Conservation (phyloP, 2,113 vertebrate genomes). For the Baryphthengus martii region DNA sequence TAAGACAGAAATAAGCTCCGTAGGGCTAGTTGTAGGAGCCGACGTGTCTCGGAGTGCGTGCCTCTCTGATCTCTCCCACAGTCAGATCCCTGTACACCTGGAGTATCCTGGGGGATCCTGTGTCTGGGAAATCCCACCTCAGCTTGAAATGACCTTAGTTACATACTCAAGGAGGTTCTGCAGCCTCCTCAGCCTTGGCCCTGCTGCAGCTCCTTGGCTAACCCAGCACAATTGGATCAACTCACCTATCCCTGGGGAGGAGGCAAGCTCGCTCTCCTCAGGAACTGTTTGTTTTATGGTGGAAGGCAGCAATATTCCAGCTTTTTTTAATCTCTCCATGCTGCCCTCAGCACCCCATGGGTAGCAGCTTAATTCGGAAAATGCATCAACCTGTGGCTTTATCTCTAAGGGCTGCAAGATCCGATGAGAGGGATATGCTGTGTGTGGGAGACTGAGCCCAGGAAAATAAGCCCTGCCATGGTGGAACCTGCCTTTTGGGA, state of each 20-base stretch:
- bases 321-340: neutral
- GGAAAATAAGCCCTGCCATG: neutral
- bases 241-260: neutral
- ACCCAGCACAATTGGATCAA: neutral
- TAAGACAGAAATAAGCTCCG: neutral
- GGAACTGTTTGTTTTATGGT: neutral
- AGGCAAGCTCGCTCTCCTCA: neutral
- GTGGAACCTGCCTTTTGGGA: neutral
- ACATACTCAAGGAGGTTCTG: neutral
- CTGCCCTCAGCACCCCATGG: neutral
- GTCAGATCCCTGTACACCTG: neutral
- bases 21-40: neutral
- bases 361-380: neutral
- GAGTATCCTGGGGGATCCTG: neutral
- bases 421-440: neutral
- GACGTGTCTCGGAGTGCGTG: accelerated
- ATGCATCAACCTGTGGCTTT: neutral
- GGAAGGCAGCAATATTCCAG: neutral
- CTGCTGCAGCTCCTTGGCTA: neutral
- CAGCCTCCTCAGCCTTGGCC: neutral
- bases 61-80: neutral
- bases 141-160: neutral
- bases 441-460: neutral
- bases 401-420: neutral
- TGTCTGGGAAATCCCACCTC: neutral